These are phyloP conservation scores for Chromobotia macracanthus DNA, from an alignment of 2,797 vertebrate species.

Conservation along the genomic window DNA sequence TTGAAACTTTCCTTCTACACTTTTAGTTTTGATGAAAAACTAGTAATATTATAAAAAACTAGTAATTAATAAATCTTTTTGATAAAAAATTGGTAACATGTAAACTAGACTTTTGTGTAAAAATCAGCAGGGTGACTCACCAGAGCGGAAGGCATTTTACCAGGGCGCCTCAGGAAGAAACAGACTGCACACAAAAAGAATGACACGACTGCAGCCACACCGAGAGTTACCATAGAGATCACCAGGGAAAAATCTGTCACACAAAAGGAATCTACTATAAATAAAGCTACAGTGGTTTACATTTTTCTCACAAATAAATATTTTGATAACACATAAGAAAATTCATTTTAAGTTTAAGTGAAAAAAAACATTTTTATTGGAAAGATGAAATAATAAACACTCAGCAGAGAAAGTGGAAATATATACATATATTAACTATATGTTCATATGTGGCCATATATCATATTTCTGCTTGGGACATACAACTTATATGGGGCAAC, in stretches of 20 bases:
- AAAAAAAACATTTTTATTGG: too few relatives aligned
- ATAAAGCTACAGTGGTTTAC: background rate
- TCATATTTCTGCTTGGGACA: too few relatives aligned
- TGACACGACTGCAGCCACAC: constrained; percentile 37
- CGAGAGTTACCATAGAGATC: constrained; percentile 23
- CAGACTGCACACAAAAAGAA: constrained; percentile 49
- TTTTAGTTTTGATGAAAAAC: constrained; percentile 35
- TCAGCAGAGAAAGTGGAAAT: too few relatives aligned
- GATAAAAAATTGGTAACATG: too few relatives aligned
- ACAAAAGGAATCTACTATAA: background rate
- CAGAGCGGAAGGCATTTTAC: constrained; percentile 72
- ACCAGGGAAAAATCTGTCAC: constrained; percentile 13
- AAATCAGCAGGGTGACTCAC: constrained; percentile 62
- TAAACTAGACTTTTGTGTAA: background rate
- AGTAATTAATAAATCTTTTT: too few relatives aligned
- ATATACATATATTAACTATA: too few relatives aligned
- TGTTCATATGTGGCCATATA: too few relatives aligned
- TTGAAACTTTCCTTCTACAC: constrained; percentile 1
- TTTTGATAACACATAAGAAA: background rate
- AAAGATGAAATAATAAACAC: too few relatives aligned
- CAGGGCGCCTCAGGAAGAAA: constrained; percentile 69
- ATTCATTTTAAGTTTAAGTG: too few relatives aligned
- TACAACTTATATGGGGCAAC: too few relatives aligned
- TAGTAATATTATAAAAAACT: too few relatives aligned
- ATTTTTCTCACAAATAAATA: background rate